Percentiles rank a stretch among this genome's conserved stretches.
These are phyloP conservation scores for Pluvianellus socialis DNA, from an alignment of 2,113 vertebrate genomes.

Conservation along the genomic window DNA sequence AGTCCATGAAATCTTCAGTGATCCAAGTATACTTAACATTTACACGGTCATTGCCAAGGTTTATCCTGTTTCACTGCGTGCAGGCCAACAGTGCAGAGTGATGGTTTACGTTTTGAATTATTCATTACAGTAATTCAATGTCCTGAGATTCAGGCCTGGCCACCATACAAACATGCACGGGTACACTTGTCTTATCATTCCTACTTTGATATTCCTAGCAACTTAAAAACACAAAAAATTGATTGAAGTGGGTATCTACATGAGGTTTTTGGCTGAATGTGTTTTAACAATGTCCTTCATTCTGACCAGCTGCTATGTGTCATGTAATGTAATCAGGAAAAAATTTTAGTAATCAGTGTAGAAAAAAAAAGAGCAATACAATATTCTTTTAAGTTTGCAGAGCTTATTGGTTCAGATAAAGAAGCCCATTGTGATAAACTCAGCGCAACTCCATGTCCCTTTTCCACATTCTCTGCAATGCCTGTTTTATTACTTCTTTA, in stretches of 20 bases:
- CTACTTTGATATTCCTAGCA: neutral
- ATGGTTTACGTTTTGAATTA: neutral
- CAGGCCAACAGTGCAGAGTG: neutral
- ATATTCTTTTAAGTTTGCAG: neutral
- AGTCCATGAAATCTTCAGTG: neutral
- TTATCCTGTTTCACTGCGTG: neutral
- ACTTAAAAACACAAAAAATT: neutral
- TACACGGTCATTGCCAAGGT: neutral
- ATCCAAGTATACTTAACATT: neutral
- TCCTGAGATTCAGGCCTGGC: neutral
- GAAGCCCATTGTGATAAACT: neutral
- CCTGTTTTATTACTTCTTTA: neutral
- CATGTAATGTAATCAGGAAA: neutral
- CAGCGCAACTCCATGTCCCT: neutral
- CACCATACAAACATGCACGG: neutral
- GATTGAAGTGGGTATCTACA: neutral
- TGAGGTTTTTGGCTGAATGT: neutral
- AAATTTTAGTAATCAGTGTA: neutral
- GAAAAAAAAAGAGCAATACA: neutral
- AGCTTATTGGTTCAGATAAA: neutral
- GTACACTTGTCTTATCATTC: neutral
- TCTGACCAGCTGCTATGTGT: neutral
- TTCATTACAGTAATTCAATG: neutral
- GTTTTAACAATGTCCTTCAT: neutral
- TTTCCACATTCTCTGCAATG: neutral